Conservation (phyloP, 1,140 invertebrate species). For the Doryteuthis pealeii region DNA sequence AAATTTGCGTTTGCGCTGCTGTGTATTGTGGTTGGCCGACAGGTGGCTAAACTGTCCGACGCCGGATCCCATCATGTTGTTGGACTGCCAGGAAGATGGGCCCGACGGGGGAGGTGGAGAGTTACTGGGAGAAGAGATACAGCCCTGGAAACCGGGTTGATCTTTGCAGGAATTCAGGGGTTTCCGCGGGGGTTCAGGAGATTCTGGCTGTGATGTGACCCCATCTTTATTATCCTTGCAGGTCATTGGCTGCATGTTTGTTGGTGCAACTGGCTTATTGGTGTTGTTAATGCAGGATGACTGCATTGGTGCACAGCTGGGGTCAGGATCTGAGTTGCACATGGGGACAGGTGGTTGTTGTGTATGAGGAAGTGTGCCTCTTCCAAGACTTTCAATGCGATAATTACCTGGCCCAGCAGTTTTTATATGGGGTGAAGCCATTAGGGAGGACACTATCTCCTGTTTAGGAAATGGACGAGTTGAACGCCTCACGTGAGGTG, state of each 20-base stretch:
- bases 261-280: too few species aligned
- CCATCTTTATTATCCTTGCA: too few species aligned
- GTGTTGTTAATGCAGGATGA: too few species aligned
- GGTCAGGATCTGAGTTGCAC: neutral
- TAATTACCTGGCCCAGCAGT: too few species aligned
- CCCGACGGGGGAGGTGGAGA: neutral
- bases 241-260: too few species aligned
- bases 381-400: too few species aligned
- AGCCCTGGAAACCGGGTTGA: neutral
- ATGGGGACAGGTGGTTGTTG: neutral
- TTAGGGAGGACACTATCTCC: neutral
- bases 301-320: too few species aligned
- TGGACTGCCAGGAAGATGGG: neutral
- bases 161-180: neutral
- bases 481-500: neutral
- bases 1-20: constrained; percentile 8
- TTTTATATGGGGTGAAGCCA: neutral
- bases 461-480: constrained; percentile 2
- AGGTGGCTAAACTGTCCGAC: neutral
- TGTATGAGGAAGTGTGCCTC: neutral
- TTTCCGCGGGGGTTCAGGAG: neutral
- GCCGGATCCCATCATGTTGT: neutral
- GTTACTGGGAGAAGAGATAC: neutral
- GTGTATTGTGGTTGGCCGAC: neutral
- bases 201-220: too few species aligned